phyloP scores from a whole-genome alignment of 2,797 vertebrate species.

The Phaenicophaeus curvirostris region DNA sequence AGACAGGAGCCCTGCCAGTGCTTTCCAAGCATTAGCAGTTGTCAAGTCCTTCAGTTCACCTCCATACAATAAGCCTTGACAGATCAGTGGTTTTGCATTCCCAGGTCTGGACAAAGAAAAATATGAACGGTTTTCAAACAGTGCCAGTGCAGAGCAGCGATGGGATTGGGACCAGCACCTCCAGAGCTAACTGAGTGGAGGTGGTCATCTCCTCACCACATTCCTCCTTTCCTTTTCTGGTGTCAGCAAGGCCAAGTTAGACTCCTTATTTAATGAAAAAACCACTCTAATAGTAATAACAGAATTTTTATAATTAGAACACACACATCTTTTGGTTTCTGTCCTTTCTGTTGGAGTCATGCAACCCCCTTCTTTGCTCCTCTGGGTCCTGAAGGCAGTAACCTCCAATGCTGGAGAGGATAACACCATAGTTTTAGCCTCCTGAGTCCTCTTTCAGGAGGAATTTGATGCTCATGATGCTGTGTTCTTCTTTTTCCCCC shows the following conservation, averaged over 20 bases:
- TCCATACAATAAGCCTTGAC: not conserved
- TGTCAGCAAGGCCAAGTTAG: not conserved
- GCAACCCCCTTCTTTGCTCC: not conserved
- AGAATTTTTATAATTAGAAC: not conserved
- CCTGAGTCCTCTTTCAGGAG: not conserved
- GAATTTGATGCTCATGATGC: not conserved
- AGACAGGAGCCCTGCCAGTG: not conserved
- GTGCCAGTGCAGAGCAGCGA: not conserved
- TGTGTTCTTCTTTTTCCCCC: not conserved
- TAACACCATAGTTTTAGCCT: not conserved
- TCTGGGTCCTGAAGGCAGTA: not conserved
- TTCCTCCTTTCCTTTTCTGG: not conserved
- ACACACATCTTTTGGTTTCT: not conserved
- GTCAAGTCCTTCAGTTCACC: not conserved
- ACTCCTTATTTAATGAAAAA: not conserved
- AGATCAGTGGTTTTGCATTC: not conserved
- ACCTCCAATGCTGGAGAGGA: not conserved
- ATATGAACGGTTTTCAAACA: not conserved
- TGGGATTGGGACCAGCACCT: not conserved
- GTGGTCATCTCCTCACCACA: not conserved
- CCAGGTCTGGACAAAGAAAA: not conserved
- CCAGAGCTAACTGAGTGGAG: not conserved
- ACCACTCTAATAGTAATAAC: not conserved
- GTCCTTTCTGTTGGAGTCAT: not conserved
- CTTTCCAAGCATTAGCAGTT: not conserved